Evolutionary conservation across 2,888 invertebrate genomes (phyloP).

Genomic region (Colletes collaris): DNA sequence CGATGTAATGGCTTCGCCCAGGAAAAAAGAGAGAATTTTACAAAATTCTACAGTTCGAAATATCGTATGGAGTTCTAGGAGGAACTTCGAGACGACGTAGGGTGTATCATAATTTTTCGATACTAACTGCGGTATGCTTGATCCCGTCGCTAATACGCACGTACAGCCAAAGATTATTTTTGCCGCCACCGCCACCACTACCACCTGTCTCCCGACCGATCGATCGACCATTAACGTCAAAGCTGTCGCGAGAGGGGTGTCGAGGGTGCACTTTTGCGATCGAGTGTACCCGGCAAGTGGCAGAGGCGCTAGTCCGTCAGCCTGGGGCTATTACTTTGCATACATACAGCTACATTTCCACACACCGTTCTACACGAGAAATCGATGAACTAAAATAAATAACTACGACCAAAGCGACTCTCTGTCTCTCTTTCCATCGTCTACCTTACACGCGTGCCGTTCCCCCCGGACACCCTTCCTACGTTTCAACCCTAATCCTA

Average conservation of each 20-base stretch:
- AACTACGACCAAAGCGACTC: conserved; percentile 62
- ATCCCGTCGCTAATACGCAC: conserved; percentile 24
- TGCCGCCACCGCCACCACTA: conserved; percentile 57
- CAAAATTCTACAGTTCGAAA: too few species aligned
- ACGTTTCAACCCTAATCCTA: background rate
- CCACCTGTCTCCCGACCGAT: conserved; percentile 68
- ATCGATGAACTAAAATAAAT: conserved; percentile 75
- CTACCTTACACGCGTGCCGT: background rate
- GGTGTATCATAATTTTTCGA: background rate
- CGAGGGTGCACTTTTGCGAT: conserved; percentile 66
- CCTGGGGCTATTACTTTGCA: conserved; percentile 72
- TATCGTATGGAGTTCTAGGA: too few species aligned
- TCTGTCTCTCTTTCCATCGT: conserved; percentile 20
- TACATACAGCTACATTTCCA: conserved; percentile 57
- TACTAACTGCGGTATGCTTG: background rate
- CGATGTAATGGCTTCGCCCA: too few species aligned
- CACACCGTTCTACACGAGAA: conserved; percentile 49
- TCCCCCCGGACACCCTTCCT: background rate
- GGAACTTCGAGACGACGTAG: too few species aligned
- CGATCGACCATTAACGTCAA: conserved; percentile 72
- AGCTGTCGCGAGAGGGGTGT: conserved; percentile 54
- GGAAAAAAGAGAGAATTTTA: too few species aligned
- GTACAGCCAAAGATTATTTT: conserved; percentile 64
- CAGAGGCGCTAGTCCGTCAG: conserved; percentile 69
- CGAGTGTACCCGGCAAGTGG: conserved; percentile 66